These are phyloP conservation scores for Glossophaga mutica DNA, from an alignment of 2,797 vertebrate species.

Conservation along the genomic window DNA sequence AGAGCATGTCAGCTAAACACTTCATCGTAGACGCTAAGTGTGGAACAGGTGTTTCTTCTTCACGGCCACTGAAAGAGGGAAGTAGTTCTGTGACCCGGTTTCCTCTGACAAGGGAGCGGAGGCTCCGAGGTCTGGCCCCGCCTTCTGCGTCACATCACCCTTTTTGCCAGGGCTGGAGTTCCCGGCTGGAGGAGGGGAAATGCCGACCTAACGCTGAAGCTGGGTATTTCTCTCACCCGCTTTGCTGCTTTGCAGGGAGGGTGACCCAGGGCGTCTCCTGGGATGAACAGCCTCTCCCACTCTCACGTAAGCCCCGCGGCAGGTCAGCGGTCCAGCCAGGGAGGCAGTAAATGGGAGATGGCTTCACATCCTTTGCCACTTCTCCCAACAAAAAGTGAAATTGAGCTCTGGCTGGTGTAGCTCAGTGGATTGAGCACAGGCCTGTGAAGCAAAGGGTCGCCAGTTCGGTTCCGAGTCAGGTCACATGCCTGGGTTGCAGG, in stretches of 20 bases:
- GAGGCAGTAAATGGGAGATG: background rate
- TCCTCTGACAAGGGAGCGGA: background rate
- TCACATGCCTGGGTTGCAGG: no score
- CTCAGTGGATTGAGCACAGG: no score
- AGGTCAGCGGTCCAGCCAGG: background rate
- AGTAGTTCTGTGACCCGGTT: no score
- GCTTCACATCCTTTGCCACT: background rate
- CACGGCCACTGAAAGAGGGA: background rate
- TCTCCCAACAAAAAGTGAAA: background rate
- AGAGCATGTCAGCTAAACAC: background rate
- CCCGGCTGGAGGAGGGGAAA: background rate
- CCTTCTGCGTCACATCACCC: background rate
- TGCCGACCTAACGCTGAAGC: no score
- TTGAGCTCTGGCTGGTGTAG: no score
- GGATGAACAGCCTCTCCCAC: background rate
- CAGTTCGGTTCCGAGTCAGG: no score
- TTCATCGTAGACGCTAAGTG: background rate
- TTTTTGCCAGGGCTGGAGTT: background rate
- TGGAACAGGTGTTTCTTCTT: background rate
- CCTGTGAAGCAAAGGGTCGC: no score
- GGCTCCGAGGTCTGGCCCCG: background rate
- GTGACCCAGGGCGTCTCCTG: background rate
- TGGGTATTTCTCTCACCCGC: background rate
- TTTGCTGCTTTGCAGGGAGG: background rate
- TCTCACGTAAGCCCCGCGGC: fast-evolving